phyloP scores from a whole-genome alignment of 2,888 invertebrate species.

The Cepaea hortensis region DNA sequence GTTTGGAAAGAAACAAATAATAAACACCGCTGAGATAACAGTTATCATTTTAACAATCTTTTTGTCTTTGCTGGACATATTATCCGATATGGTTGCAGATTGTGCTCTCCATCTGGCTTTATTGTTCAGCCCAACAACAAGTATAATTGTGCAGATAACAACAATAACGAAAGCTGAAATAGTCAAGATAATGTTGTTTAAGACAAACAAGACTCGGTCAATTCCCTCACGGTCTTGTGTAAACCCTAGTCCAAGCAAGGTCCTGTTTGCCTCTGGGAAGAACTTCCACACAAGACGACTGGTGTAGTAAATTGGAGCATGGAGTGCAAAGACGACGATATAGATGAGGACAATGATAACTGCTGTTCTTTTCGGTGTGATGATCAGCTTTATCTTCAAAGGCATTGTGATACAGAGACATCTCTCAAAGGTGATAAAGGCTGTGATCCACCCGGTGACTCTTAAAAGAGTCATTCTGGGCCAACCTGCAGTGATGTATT shows the following conservation, averaged over 20 bases:
- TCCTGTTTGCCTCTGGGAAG: background rate
- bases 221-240: conserved; percentile 2
- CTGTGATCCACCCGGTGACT: conserved; percentile 36
- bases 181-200: conserved; percentile 17
- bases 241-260: conserved; percentile 13
- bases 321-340: background rate
- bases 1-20: conserved; percentile 6
- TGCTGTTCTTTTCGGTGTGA: background rate
- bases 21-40: conserved; percentile 6
- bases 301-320: conserved; percentile 24
- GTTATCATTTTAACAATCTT: conserved; percentile 30
- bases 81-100: background rate
- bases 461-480: background rate
- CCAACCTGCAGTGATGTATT: conserved; percentile 25
- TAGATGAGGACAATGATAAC: conserved; percentile 17
- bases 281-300: conserved; percentile 32
- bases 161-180: conserved; percentile 19
- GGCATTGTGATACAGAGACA: conserved; percentile 34
- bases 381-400: conserved; percentile 23
- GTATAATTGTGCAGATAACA: conserved; percentile 21
- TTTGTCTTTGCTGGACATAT: conserved; percentile 20
- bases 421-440: conserved; percentile 23
- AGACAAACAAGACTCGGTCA: background rate
- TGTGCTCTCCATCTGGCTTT: conserved; percentile 23
- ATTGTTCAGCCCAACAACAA: conserved; percentile 9